These are phyloP conservation scores for Emydoidea blandingii DNA, from an alignment of 2,797 vertebrate species.

Conservation along the genomic window DNA sequence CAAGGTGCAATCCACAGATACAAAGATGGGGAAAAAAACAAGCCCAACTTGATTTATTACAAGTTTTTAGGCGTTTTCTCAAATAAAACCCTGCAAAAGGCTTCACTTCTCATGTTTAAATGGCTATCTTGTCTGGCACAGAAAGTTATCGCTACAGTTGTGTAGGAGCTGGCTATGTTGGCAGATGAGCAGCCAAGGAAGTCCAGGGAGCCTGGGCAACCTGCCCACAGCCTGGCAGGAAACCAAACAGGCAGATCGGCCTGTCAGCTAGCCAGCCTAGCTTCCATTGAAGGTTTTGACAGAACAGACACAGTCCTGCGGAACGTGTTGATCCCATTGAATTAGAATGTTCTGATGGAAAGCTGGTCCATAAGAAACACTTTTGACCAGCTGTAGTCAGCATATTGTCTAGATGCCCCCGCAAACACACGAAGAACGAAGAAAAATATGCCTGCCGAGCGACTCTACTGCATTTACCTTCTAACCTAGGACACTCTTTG, in stretches of 20 bases:
- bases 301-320: too few species aligned
- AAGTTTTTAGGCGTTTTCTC: background rate
- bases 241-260: too few species aligned
- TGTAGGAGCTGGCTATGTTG: too few species aligned
- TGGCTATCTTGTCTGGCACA: background rate
- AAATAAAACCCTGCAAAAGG: background rate
- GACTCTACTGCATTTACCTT: background rate
- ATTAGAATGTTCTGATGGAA: background rate
- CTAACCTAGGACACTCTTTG: background rate
- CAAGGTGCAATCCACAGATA: fast-evolving
- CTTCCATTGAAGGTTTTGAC: too few species aligned
- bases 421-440: background rate
- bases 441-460: background rate
- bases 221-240: too few species aligned
- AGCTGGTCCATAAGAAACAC: background rate
- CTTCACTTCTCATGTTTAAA: background rate
- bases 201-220: too few species aligned
- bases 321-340: background rate
- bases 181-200: too few species aligned
- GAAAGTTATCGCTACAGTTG: too few species aligned
- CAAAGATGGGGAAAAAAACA: background rate
- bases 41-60: background rate
- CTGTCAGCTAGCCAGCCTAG: too few species aligned
- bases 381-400: background rate
- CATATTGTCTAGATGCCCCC: background rate